phyloP scores from a whole-genome alignment of 2,113 vertebrate species.

The Talpa occidentalis region DNA sequence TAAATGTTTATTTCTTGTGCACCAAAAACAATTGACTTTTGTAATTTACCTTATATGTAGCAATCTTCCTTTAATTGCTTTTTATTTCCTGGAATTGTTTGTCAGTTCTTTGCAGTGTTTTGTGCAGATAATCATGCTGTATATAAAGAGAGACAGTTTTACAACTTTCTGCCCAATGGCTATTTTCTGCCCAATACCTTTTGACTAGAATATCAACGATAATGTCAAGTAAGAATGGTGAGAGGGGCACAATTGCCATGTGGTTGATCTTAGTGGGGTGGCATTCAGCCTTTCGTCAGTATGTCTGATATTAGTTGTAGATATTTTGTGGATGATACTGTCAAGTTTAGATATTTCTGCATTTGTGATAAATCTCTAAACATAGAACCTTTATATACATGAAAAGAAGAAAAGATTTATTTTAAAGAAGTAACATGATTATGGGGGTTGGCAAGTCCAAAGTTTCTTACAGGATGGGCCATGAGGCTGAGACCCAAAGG shows the following conservation, averaged over 20 bases:
- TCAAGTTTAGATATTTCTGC: background rate
- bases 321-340: background rate
- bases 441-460: background rate
- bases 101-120: too few relatives aligned
- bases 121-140: too few relatives aligned
- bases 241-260: background rate
- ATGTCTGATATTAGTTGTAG: background rate
- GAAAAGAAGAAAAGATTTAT: background rate
- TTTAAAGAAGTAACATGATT: background rate
- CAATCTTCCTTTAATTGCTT: too few relatives aligned
- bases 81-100: too few relatives aligned
- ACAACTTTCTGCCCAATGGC: too few relatives aligned
- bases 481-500: background rate
- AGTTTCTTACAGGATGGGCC: background rate
- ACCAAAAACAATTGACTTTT: too few relatives aligned
- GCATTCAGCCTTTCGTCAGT: background rate
- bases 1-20: too few relatives aligned
- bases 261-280: background rate
- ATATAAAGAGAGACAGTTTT: too few relatives aligned
- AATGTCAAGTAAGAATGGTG: background rate
- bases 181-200: too few relatives aligned
- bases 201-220: too few relatives aligned
- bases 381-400: background rate
- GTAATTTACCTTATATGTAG: too few relatives aligned
- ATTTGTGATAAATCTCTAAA: background rate